Conservation (phyloP, 2,113 vertebrate species). For the Physeter macrocephalus region DNA sequence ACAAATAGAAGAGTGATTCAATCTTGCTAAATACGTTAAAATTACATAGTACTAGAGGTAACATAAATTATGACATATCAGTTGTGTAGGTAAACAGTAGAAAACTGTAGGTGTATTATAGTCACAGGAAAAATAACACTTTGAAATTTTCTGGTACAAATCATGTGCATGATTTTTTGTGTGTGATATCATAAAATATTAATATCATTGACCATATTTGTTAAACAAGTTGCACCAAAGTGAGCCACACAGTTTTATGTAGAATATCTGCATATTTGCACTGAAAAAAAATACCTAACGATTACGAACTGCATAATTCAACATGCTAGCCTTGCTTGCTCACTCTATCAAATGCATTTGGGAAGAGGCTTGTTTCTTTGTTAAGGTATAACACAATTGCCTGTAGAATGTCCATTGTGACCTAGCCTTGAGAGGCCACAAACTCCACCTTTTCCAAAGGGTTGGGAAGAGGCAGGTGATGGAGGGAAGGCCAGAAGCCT, state of each 20-base stretch:
- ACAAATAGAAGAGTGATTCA: not conserved
- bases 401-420: not conserved
- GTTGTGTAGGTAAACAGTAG: not conserved
- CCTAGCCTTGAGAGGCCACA: not conserved
- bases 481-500: not conserved
- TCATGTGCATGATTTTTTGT: not conserved
- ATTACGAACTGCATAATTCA: not conserved
- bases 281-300: not conserved
- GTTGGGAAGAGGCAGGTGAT: not conserved
- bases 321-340: not conserved
- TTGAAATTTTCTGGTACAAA: not conserved
- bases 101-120: not conserved
- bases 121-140: not conserved
- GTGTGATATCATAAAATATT: not conserved
- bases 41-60: not conserved
- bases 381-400: not conserved
- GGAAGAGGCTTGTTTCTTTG: not conserved
- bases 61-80: not conserved
- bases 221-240: not conserved
- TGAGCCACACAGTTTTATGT: not conserved
- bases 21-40: not conserved
- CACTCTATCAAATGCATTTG: not conserved
- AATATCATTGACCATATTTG: not conserved
- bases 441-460: not conserved
- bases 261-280: not conserved